A percentile compares a stretch with the other conserved stretches of the same genome.
Conservation (phyloP, 2,888 invertebrate species). For the Andrena hattorfiana region DNA sequence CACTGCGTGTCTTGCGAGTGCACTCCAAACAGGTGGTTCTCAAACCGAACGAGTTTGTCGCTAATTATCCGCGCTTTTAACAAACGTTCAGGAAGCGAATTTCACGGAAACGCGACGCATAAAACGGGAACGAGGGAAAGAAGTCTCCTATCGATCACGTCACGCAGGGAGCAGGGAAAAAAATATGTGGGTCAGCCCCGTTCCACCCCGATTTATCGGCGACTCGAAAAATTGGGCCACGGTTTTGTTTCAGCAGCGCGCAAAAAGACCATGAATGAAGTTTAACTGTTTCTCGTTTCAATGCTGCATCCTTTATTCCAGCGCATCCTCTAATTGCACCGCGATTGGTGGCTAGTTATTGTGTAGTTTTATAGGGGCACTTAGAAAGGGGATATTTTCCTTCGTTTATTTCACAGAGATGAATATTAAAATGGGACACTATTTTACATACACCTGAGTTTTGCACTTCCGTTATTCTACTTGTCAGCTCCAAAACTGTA, state of each 20-base stretch:
- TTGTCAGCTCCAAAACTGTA: no score
- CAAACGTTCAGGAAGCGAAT: no score
- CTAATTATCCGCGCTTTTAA: no score
- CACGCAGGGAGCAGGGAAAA: background rate
- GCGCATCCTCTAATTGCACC: background rate
- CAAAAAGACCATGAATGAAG: constrained; percentile 32
- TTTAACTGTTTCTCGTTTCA: background rate
- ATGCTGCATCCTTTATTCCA: background rate
- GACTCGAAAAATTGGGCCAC: constrained; percentile 35
- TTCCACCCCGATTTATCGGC: constrained; percentile 19
- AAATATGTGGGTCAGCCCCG: constrained; percentile 2
- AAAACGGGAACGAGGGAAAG: background rate
- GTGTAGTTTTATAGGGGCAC: background rate
- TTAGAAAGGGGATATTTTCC: no score
- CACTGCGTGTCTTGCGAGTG: constrained; percentile 42
- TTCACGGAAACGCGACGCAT: background rate
- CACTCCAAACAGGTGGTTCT: constrained; percentile 53
- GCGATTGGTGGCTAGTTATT: background rate
- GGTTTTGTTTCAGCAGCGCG: constrained; percentile 23
- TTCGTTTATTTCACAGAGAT: no score
- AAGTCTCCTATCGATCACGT: background rate
- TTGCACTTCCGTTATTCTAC: no score
- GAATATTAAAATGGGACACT: no score
- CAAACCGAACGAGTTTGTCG: constrained; percentile 12
- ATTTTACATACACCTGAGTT: no score